Evolutionary conservation across 2,888 invertebrate species (phyloP).

Genomic region (Thera britannica): DNA sequence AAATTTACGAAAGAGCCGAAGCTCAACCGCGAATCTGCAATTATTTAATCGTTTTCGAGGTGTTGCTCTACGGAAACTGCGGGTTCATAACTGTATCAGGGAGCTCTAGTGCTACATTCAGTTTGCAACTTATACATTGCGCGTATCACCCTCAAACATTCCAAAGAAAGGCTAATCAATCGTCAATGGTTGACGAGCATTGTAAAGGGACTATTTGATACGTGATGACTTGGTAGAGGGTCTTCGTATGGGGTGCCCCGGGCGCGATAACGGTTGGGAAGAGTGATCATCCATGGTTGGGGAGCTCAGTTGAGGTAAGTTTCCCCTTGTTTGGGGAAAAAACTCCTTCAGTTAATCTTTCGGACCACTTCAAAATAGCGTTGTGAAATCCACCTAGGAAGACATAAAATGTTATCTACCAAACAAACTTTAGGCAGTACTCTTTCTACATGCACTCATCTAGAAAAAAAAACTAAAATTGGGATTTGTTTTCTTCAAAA

Average conservation of each 20-base stretch:
- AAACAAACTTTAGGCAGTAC: too few species aligned
- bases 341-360: background rate
- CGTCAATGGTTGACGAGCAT: constrained; percentile 48
- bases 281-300: constrained; percentile 71
- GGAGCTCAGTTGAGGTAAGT: constrained; percentile 51
- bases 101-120: constrained; percentile 35
- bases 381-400: background rate
- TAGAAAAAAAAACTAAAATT: too few species aligned
- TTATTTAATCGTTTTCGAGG: constrained; percentile 79
- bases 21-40: constrained; percentile 72
- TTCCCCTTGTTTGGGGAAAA: constrained; percentile 44
- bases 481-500: too few species aligned
- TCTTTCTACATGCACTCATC: too few species aligned
- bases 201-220: constrained; percentile 41
- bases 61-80: constrained; percentile 72
- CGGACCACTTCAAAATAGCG: background rate
- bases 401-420: too few species aligned
- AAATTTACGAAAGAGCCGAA: constrained; percentile 70
- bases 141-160: constrained; percentile 3
- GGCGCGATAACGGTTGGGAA: constrained; percentile 72
- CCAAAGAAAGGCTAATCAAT: constrained; percentile 17
- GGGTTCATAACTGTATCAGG: constrained; percentile 58
- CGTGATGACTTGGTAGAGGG: constrained; percentile 52
- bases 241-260: constrained; percentile 73
- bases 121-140: constrained; percentile 40